Percentiles rank a stretch among this genome's conserved stretches.
phyloP scores from a whole-genome alignment of 2,888 invertebrate species.

The Julus scanicus region DNA sequence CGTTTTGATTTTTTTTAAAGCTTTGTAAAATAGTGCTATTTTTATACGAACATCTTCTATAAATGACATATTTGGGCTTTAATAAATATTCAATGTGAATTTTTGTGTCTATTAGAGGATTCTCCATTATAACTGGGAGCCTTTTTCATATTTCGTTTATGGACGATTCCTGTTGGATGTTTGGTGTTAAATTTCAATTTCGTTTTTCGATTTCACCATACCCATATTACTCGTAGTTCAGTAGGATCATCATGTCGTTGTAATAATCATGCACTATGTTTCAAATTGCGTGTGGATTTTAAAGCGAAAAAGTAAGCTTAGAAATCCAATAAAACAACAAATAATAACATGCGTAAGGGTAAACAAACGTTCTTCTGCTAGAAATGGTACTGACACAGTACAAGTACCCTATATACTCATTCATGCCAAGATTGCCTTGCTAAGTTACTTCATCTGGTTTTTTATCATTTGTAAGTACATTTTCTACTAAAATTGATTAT shows the following conservation, averaged over 20 bases:
- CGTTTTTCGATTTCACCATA: neutral
- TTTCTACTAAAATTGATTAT: neutral
- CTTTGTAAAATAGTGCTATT: slow-evolving; percentile 33
- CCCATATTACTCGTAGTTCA: neutral
- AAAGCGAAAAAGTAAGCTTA: neutral
- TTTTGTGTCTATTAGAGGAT: neutral
- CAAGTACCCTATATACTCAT: neutral
- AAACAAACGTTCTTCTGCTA: neutral
- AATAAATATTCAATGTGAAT: slow-evolving; percentile 4
- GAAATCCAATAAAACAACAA: too few species aligned
- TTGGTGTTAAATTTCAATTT: neutral
- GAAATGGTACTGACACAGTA: neutral
- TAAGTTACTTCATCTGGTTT: too few species aligned
- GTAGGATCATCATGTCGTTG: neutral
- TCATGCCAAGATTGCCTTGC: slow-evolving; percentile 7
- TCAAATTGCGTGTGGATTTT: neutral
- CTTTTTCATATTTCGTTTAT: neutral
- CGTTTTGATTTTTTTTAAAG: slow-evolving; percentile 7
- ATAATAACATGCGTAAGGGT: neutral
- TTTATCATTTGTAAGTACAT: neutral
- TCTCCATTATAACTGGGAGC: neutral
- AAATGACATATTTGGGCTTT: neutral
- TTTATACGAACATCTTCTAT: slow-evolving; percentile 12
- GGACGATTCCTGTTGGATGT: neutral
- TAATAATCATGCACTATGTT: neutral